phyloP scores from a whole-genome alignment of 2,797 vertebrate species.

The Triplophysa bombifrons region DNA sequence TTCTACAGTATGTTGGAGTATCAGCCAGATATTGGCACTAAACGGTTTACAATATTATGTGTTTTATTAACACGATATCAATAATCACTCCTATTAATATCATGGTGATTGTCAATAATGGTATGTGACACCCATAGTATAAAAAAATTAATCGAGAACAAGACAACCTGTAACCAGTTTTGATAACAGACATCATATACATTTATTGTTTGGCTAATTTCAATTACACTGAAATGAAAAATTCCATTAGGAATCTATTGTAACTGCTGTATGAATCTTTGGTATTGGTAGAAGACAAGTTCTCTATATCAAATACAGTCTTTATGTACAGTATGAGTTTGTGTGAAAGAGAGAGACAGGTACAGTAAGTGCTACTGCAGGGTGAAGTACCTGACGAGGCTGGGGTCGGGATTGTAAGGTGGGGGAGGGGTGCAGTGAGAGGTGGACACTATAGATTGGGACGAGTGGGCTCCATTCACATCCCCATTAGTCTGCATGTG shows the following conservation, averaged over 20 bases:
- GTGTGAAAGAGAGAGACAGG: constrained; percentile 59
- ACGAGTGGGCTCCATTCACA: constrained; percentile 87
- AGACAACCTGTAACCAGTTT: not conserved
- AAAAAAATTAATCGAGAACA: not conserved
- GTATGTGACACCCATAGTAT: too few species aligned
- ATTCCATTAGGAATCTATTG: not conserved
- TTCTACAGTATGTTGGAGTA: too few species aligned
- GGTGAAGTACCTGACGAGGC: constrained; percentile 92
- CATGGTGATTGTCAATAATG: too few species aligned
- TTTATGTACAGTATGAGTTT: constrained; percentile 7
- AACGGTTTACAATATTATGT: too few species aligned
- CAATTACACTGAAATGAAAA: not conserved
- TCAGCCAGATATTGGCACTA: too few species aligned
- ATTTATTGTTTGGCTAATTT: not conserved
- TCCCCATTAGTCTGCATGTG: constrained; percentile 89
- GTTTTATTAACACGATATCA: too few species aligned
- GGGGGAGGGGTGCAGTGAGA: constrained; percentile 97
- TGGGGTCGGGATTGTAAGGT: constrained; percentile 94
- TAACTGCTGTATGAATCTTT: not conserved
- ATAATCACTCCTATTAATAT: too few species aligned
- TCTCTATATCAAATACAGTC: not conserved
- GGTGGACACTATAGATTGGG: constrained; percentile 89
- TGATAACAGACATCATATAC: constrained; percentile 2
- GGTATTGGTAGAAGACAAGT: not conserved
- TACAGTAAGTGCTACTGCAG: constrained; percentile 75